phyloP scores from a whole-genome alignment of 2,113 vertebrate genomes.

The Pygoscelis adeliae region DNA sequence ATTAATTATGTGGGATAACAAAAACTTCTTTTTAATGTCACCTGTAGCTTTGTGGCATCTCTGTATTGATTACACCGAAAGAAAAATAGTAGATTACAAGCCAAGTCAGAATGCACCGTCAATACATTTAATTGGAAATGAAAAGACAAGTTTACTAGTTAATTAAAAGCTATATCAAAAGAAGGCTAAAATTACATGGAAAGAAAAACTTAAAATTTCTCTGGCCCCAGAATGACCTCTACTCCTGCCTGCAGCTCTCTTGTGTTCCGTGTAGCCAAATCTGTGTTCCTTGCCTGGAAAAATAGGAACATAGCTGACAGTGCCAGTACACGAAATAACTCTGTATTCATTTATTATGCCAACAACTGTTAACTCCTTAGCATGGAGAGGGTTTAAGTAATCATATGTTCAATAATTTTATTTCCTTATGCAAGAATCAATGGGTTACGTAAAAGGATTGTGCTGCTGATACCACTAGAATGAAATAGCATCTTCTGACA shows the following conservation, averaged over 20 bases:
- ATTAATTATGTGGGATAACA: conserved; percentile 9
- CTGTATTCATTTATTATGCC: neutral
- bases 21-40: conserved; percentile 16
- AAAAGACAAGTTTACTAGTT: conserved; percentile 18
- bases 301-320: neutral
- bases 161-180: conserved; percentile 38
- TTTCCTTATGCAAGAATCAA: neutral
- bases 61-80: neutral
- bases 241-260: neutral
- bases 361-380: neutral
- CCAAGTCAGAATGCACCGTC: neutral
- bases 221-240: neutral
- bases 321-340: neutral
- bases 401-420: neutral
- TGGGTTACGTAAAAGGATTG: neutral
- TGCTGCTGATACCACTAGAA: neutral
- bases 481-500: neutral
- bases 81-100: neutral
- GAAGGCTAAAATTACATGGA: conserved; percentile 8
- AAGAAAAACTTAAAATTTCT: neutral
- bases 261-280: fast-evolving
- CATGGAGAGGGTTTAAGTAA: neutral
- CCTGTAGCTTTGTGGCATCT: conserved; percentile 1
- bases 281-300: neutral
- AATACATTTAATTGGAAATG: neutral